A percentile compares a stretch with the other conserved stretches of the same genome.
These are phyloP conservation scores for Cassiopea andromeda DNA, from an alignment of 30 jellyfish, hydroid and myxozoan species.

Conservation along the genomic window DNA sequence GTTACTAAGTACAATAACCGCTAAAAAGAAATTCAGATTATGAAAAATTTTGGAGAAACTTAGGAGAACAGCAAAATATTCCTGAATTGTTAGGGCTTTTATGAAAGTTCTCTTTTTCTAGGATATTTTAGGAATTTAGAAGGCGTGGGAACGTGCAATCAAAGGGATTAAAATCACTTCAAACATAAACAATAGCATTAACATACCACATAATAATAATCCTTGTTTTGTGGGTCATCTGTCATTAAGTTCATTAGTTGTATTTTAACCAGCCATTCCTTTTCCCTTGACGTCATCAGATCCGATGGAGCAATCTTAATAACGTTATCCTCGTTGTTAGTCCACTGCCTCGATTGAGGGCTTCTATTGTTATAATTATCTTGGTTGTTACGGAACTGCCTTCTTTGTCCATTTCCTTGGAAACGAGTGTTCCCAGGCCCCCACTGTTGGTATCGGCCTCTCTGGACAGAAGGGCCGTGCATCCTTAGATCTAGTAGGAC, in stretches of 20 bases:
- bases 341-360: conserved; percentile 16
- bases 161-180: background rate
- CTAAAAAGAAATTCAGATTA: no score
- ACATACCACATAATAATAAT: conserved; percentile 88
- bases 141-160: background rate
- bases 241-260: conserved; percentile 82
- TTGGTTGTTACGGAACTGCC: conserved; percentile 20
- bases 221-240: conserved; percentile 80
- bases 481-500: background rate
- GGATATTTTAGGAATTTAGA: no score
- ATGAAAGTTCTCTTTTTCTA: no score
- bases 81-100: no score
- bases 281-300: conserved; percentile 93
- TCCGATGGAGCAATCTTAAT: conserved; percentile 83
- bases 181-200: background rate
- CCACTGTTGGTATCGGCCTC: conserved; percentile 19
- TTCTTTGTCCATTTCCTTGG: conserved; percentile 17
- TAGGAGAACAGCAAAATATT: no score
- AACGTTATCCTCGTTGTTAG: conserved; percentile 17
- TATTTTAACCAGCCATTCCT: conserved; percentile 93
- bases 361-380: conserved; percentile 8
- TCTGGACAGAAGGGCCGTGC: conserved; percentile 1
- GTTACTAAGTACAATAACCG: no score
- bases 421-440: conserved; percentile 28
- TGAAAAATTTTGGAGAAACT: no score